phyloP scores from a whole-genome alignment of 64 coral and sea anemone species.

The Montipora foliosa region DNA sequence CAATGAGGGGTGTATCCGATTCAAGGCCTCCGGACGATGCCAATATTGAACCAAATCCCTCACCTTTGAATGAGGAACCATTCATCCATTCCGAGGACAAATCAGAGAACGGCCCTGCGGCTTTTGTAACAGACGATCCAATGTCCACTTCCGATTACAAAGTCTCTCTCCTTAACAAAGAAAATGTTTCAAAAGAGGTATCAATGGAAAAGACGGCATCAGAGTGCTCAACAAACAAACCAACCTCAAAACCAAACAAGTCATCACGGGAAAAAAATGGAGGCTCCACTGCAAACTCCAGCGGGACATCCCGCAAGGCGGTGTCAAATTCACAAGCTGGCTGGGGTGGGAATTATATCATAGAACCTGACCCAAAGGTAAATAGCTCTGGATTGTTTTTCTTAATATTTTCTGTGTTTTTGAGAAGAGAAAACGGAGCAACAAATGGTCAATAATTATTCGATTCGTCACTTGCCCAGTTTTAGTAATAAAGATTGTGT shows the following conservation, averaged over 20 bases:
- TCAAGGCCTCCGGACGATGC: neutral
- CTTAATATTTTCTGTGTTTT: too few species aligned
- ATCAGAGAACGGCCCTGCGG: neutral
- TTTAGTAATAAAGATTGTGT: neutral
- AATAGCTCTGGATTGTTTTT: neutral
- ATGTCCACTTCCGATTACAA: neutral
- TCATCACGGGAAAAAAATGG: slow-evolving; percentile 45
- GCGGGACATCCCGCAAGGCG: slow-evolving; percentile 33
- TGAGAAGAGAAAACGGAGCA: too few species aligned
- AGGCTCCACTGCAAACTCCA: neutral
- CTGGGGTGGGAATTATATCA: slow-evolving; percentile 20
- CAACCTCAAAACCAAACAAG: slow-evolving; percentile 19
- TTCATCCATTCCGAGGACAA: neutral
- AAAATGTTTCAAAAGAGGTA: neutral
- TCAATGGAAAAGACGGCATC: neutral
- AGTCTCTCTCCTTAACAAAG: neutral
- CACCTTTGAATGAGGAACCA: slow-evolving; percentile 1
- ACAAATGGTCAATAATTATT: neutral
- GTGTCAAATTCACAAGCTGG: slow-evolving; percentile 35
- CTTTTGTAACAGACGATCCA: neutral
- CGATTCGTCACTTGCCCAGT: too few species aligned
- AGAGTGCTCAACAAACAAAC: neutral
- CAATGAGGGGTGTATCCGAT: neutral
- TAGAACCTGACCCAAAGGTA: slow-evolving; percentile 91
- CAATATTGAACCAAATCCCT: neutral